These are phyloP conservation scores for Hydraecia micacea DNA, from an alignment of 2,888 invertebrate genomes.

Conservation along the genomic window DNA sequence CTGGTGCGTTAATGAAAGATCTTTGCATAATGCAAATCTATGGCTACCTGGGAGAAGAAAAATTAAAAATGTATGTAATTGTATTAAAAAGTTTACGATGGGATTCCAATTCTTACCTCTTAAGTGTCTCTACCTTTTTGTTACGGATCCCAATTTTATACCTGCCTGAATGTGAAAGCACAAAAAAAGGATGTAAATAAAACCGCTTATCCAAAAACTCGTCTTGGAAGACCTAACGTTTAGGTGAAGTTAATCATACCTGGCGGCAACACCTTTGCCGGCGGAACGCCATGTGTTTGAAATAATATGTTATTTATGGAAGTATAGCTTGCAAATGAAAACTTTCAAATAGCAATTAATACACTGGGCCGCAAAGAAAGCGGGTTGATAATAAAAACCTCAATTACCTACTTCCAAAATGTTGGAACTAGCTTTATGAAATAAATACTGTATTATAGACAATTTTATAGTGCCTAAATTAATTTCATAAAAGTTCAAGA, in stretches of 20 bases:
- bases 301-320: slow-evolving; percentile 24
- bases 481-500: not conserved
- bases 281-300: not conserved
- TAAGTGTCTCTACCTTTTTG: slow-evolving; percentile 38
- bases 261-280: not conserved
- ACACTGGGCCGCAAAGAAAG: not conserved
- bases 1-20: slow-evolving; percentile 51
- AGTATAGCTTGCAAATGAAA: slow-evolving; percentile 20
- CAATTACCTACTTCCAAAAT: not conserved
- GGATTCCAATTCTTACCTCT: slow-evolving; percentile 52
- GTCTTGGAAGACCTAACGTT: slow-evolving; percentile 1
- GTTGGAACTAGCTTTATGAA: not conserved
- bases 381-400: not conserved
- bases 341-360: slow-evolving; percentile 34
- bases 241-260: slow-evolving; percentile 9
- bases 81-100: slow-evolving; percentile 45
- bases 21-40: slow-evolving; percentile 59
- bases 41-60: slow-evolving; percentile 43
- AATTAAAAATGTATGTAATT: slow-evolving; percentile 46
- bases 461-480: not conserved
- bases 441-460: not conserved
- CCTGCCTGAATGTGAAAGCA: not conserved
- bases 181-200: not conserved
- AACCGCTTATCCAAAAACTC: not conserved
- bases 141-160: not conserved